phyloP scores from a whole-genome alignment of 2,113 vertebrate genomes.

The Lucifuga dentata region DNA sequence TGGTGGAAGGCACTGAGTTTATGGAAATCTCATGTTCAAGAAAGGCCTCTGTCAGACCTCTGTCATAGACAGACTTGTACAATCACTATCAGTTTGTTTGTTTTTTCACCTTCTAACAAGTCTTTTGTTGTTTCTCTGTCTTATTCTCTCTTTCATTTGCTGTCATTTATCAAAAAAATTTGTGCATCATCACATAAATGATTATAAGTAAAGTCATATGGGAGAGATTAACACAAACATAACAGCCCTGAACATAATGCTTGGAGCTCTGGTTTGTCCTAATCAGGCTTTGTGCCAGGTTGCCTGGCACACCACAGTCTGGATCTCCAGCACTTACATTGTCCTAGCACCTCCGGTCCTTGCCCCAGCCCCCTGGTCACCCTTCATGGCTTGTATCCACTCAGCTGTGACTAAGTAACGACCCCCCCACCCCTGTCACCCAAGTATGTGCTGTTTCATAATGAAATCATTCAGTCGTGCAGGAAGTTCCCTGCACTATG shows the following conservation, averaged over 20 bases:
- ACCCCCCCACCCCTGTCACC: slow-evolving; percentile 36
- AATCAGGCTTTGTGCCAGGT: slow-evolving; percentile 64
- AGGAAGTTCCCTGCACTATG: slow-evolving; percentile 67
- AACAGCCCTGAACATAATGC: slow-evolving; percentile 40
- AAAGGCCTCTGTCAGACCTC: slow-evolving; percentile 1
- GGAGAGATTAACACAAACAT: slow-evolving; percentile 45
- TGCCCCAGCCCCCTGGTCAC: slow-evolving; percentile 53
- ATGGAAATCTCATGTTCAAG: slow-evolving; percentile 15
- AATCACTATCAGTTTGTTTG: background rate
- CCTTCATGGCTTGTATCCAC: slow-evolving; percentile 61
- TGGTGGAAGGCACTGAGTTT: slow-evolving; percentile 9
- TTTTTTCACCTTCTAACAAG: slow-evolving; percentile 4
- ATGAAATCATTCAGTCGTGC: slow-evolving; percentile 79
- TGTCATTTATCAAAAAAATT: slow-evolving; percentile 6
- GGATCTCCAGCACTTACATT: slow-evolving; percentile 31
- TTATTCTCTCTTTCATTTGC: background rate
- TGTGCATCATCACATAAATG: background rate
- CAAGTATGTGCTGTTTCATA: slow-evolving; percentile 74
- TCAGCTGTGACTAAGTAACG: slow-evolving; percentile 79
- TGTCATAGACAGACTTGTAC: background rate
- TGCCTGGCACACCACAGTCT: slow-evolving; percentile 51
- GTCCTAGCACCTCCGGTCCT: slow-evolving; percentile 56
- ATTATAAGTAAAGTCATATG: slow-evolving; percentile 28
- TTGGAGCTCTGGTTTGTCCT: slow-evolving; percentile 46
- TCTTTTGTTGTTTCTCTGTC: background rate